Conservation (phyloP, 23 tunicate genomes). For the Ciona savignyi region DNA sequence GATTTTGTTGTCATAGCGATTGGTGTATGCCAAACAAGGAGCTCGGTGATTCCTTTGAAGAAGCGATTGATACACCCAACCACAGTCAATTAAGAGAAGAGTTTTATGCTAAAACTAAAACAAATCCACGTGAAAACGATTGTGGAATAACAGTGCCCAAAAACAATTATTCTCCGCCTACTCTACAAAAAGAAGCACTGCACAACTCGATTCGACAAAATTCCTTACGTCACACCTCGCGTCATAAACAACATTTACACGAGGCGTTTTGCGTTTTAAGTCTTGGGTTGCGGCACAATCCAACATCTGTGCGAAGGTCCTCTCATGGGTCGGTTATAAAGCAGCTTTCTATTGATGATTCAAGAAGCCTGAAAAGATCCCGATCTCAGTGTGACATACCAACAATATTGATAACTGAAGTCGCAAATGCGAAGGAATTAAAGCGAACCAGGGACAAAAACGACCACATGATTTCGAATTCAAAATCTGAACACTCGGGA, state of each 20-base stretch:
- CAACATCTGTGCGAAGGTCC: not conserved
- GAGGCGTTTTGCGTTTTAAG: not conserved
- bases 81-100: not conserved
- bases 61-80: not conserved
- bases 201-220: not conserved
- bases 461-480: not conserved
- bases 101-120: not conserved
- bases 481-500: not conserved
- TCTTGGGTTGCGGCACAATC: not conserved
- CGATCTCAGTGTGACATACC: not conserved
- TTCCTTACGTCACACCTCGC: not conserved
- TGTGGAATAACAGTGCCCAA: not conserved
- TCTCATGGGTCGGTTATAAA: not conserved
- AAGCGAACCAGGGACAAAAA: too few species aligned
- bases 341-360: not conserved
- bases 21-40: not conserved
- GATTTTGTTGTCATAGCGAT: not conserved
- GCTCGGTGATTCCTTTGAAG: not conserved
- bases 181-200: not conserved
- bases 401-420: not conserved
- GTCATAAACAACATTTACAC: not conserved
- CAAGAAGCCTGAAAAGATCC: not conserved
- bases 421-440: not conserved
- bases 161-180: not conserved
- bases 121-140: not conserved